Conservation (phyloP, 2,797 vertebrate genomes). For the Semotilus atromaculatus region DNA sequence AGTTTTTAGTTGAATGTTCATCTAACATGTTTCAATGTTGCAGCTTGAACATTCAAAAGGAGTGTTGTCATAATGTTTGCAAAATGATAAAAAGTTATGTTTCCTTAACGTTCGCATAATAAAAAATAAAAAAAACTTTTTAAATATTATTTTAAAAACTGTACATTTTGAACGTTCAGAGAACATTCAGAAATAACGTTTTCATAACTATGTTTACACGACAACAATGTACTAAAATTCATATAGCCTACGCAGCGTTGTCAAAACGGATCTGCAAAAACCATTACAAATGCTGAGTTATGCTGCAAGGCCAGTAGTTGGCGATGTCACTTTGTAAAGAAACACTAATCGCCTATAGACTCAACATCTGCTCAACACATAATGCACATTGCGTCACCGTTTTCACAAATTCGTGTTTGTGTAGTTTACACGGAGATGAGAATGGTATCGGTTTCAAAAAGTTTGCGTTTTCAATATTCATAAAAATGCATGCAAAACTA, state of each 20-base stretch:
- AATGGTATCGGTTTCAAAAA: too few relatives aligned
- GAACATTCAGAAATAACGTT: not conserved
- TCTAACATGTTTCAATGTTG: not conserved
- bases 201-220: not conserved
- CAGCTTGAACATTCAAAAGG: not conserved
- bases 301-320: not conserved
- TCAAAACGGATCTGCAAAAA: not conserved
- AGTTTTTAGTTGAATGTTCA: not conserved
- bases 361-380: not conserved
- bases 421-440: too few relatives aligned
- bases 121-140: not conserved
- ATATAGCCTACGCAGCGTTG: not conserved
- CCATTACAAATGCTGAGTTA: not conserved
- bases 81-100: not conserved
- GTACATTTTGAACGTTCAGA: not conserved
- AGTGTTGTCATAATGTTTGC: not conserved
- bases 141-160: not conserved
- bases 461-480: not conserved
- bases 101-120: not conserved
- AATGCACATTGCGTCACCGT: not conserved
- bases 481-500: not conserved
- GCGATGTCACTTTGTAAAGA: not conserved
- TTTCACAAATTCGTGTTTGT: not conserved
- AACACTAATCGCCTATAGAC: not conserved
- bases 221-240: not conserved